A percentile compares a stretch with the other conserved stretches of the same genome.
phyloP scores from a whole-genome alignment of 2,888 invertebrate species.

The Aphodius sticticus region DNA sequence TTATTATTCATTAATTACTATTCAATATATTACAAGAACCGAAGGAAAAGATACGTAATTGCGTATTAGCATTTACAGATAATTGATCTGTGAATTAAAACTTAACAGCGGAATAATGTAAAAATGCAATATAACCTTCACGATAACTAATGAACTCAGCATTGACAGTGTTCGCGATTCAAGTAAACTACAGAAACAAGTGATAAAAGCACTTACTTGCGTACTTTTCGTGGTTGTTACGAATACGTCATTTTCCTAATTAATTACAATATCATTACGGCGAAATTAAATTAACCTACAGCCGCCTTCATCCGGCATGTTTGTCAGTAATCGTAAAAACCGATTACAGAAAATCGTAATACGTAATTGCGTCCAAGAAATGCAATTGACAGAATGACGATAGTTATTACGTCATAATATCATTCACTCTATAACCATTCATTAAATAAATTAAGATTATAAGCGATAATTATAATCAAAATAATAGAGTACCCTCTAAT shows the following conservation, averaged over 20 bases:
- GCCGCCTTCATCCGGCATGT: not conserved
- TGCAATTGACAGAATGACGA: not conserved
- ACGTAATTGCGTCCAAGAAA: not conserved
- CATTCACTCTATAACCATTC: not conserved
- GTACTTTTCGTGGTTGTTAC: not conserved
- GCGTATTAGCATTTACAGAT: not conserved
- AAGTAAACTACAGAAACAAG: not conserved
- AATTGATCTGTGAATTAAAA: not conserved
- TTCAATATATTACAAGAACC: not conserved
- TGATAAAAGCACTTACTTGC: not conserved
- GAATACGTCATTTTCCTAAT: not conserved
- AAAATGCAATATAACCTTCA: constrained; percentile 4
- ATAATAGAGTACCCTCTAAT: not conserved
- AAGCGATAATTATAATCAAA: not conserved
- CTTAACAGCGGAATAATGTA: not conserved
- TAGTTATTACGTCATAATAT: not conserved
- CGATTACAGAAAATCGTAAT: not conserved
- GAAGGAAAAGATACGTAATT: not conserved
- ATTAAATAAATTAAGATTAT: not conserved
- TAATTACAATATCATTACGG: not conserved
- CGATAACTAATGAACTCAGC: not conserved
- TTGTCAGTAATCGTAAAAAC: not conserved
- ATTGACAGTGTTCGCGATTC: not conserved
- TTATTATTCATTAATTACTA: constrained; percentile 4
- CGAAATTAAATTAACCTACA: not conserved